These are phyloP conservation scores for Zosterops japonicus DNA, from an alignment of 2,113 vertebrate genomes.

Conservation along the genomic window DNA sequence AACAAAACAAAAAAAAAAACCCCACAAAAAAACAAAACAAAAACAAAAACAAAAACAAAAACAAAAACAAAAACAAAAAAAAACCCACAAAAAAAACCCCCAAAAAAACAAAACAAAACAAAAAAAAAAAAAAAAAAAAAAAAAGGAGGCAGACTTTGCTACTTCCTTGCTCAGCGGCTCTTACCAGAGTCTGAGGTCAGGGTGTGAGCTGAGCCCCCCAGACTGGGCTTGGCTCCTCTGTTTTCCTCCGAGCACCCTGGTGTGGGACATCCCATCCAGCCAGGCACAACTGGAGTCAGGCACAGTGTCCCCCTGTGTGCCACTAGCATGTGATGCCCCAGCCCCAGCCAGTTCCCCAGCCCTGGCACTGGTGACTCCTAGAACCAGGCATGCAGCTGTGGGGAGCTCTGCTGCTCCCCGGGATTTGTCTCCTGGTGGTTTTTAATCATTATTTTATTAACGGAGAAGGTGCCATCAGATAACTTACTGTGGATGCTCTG, in stretches of 20 bases:
- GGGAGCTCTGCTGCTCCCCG: not conserved
- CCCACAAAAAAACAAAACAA: no score
- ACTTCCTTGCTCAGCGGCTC: not conserved
- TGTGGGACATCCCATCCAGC: not conserved
- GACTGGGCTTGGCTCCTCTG: not conserved
- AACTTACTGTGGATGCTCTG: not conserved
- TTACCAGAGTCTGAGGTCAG: not conserved
- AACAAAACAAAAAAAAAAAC: no score
- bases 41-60: no score
- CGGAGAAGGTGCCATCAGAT: not conserved
- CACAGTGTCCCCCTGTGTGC: not conserved
- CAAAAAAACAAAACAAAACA: no score
- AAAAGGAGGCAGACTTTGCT: not conserved
- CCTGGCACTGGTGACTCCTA: not conserved
- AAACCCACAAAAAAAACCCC: no score
- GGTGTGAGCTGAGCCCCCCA: not conserved
- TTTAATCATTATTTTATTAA: not conserved
- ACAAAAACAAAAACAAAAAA: no score
- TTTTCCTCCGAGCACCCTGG: not conserved
- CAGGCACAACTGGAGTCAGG: not conserved
- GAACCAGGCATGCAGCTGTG: fast-evolving
- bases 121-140: no score
- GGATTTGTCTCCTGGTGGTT: not conserved
- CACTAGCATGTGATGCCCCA: fast-evolving
- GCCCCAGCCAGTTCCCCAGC: not conserved